Base-by-base conservation (phyloP, 2,888 invertebrate genomes). In the Timema cristinae region DNA sequence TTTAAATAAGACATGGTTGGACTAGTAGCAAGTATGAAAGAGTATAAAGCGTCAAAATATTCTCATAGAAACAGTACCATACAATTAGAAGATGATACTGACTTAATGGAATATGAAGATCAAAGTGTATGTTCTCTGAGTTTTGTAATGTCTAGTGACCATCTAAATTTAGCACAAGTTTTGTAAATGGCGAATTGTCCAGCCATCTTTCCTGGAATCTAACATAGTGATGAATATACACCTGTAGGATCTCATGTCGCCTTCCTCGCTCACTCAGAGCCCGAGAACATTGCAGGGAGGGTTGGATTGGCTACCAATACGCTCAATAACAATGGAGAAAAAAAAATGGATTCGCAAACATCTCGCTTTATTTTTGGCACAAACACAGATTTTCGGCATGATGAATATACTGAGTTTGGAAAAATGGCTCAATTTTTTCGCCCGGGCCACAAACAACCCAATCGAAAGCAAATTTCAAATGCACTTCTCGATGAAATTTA, bases 371-470 rank as follows among this genome's bases (percentile, higher is more conserved):
- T 59, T 59, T 59, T 59, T 59, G 59, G 59, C 10, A 59, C 13
- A 59, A 10, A n/a, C 9, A 13, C 15, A 59, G 13, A 13, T 59
- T 59, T 59, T 32, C 10, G 59, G 59, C 59, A 59, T n/a, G 59
- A 2, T 32, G 1, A 32, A 32, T 4, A 32, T 32, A 32, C 32
- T 32, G 32, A 63, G 32, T 63, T 63, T 63, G 13, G 6, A 63
- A 63, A 63, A 63, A 63, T 63, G 16, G 63, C 16, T 16, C 63
- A 63, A 63, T 48, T 63, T 11, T 16, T 63, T 63, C 16, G 16
- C 16, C 63, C 63, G 32, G 63, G 16, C 63, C 48, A 15, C 63
- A 16, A 32, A 32, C 32, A 32, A 32, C 32, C 32, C 32, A 32
- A 32, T 32, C 32, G 32, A 32, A 32, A 32, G 32, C 32, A 1